Evolutionary conservation across 2,888 invertebrate genomes (phyloP), one percentile per base, ranked within the genome.

Genomic region (Tetranychus piercei): DNA sequence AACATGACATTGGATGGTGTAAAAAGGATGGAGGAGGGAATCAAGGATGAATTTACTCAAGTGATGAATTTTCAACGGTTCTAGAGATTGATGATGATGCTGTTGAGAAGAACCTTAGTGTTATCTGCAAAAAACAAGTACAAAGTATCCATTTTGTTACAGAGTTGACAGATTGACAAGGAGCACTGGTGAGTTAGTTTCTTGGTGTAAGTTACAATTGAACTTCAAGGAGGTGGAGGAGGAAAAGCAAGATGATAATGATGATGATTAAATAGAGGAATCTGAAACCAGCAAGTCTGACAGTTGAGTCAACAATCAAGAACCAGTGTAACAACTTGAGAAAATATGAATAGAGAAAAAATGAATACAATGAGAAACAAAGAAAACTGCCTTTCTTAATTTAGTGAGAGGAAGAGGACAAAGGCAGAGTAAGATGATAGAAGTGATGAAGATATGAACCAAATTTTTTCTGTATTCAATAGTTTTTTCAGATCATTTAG

Each of bases 221-320:
- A 55, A 55, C 55, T 55, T 55, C 6, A 55, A 55, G 55, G 9
- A 55, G 55, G 55, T 15, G 55, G 55, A 55, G 55, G 55, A 15
- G 15, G 55, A 55, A 15, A 9, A 23, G 23, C 23, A 23, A 34
- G 34, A 34, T 34, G 34, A 34, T 34, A 34, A 34, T 34, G 4
- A 55, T 55, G 55, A 55, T 55, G 55, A 55, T 55, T 55, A 55
- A 55, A 55, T 55, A 55, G 55, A 55, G 55, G 55, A 55, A 55
- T 15, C 55, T 55, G 55, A 55, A 55, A 55, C 55, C 55, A 55
- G 55, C 5, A 55, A 55, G 15, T 7, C 9, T 15, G 15, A 55
- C 9, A 55, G 55, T 34, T 34, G 34, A 34, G 55, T 15, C 15
- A 55, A 55, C 55, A 55, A 55, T 34, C 34, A 55, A 15, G 55